Base-by-base conservation (phyloP, 2,797 vertebrate species). In the Syngnathus acus region DNA sequence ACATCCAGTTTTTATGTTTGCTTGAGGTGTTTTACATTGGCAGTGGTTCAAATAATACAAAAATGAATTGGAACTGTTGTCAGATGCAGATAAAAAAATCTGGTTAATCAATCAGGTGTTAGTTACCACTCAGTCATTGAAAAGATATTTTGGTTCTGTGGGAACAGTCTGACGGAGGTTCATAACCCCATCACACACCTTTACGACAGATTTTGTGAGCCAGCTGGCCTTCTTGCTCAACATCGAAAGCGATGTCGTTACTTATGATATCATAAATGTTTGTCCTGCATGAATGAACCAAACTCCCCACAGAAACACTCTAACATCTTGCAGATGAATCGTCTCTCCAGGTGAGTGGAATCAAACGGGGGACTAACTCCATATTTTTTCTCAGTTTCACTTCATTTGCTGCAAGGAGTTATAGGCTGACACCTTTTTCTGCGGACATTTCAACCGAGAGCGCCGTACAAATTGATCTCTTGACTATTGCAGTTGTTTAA, bases 351-450 rank as follows among this genome's bases (percentile, higher is more conserved):
- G 23, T 45, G 60, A 62, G 21, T 62, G 6, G 60, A 62, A 23
- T 43, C 42, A 45, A 62, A 40, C 17, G 4, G 7, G 26, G 37
- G 38, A 42, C 39, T 8, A 62, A 45, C 40, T 62, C 13, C 21
- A 45, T 45, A 62, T 62, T 62, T 62, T 32, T 42, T 62, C 42
- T 23, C 60, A 62, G n/a, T 45, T 62, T 62, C 21, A 62, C 40
- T 62, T 45, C 40, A 23, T 62, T 43, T 62, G 42, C 42, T 26
- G 7, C 26, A 6, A 53, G 26, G 69, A 62, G 75, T 60, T 66
- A 65, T 67, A 75, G 70, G 66, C 54, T 51, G 65, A 37, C 69
- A 60, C 68, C 21, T 42, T 65, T 32, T 65, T 84, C 76, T 69
- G 72, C 65, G 21, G 60, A 62, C 60, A 62, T 62, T 26, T 45